These are phyloP conservation scores for Mus caroli DNA, from an alignment of 2,797 vertebrate genomes.

Conservation along the genomic window DNA sequence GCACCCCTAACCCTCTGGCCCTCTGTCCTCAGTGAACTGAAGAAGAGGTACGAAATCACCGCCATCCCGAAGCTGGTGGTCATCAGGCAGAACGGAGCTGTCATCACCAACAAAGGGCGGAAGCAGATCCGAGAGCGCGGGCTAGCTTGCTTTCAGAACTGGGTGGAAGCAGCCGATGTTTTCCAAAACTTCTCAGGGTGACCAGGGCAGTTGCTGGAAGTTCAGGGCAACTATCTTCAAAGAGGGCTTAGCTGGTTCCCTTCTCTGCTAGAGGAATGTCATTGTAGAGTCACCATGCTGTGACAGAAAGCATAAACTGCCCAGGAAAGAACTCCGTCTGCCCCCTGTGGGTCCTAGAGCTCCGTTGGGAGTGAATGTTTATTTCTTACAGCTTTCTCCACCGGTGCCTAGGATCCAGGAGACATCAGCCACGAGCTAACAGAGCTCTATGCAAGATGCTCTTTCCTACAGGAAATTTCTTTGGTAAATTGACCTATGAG, in stretches of 20 bases:
- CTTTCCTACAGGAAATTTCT: conserved; percentile 52
- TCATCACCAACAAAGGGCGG: conserved; percentile 97
- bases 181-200: conserved; percentile 96
- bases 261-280: conserved; percentile 31
- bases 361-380: neutral
- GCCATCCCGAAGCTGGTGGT: conserved; percentile 96
- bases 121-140: conserved; percentile 96
- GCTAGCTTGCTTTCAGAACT: conserved; percentile 94
- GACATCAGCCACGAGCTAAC: neutral
- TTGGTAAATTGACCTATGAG: conserved; percentile 69
- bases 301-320: neutral
- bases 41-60: conserved; percentile 95
- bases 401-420: neutral
- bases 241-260: neutral
- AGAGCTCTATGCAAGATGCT: conserved; percentile 82
- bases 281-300: neutral
- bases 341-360: neutral
- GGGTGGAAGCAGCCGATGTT: conserved; percentile 95
- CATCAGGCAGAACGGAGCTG: conserved; percentile 95
- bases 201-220: neutral
- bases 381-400: neutral
- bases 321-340: conserved; percentile 39
- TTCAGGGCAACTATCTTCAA: neutral
- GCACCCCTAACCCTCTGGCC: neutral
- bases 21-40: conserved; percentile 92